Percentiles rank a stretch among this genome's conserved stretches.
These are phyloP conservation scores for Drosophila suzukii DNA, from an alignment of 1,140 invertebrate genomes.

Conservation along the genomic window DNA sequence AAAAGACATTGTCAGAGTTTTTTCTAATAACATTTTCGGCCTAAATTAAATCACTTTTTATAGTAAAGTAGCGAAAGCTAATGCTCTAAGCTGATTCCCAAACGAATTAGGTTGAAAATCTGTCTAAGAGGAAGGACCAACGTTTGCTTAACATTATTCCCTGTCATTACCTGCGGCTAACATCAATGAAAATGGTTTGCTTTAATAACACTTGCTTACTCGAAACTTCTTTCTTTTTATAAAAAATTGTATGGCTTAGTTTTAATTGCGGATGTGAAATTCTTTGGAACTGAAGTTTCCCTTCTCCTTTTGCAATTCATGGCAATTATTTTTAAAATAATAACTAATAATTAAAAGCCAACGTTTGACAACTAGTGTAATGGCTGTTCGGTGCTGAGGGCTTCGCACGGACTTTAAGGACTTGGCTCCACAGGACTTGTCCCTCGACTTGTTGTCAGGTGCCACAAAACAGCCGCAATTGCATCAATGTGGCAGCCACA, in stretches of 20 bases:
- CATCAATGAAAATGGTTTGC: constrained; percentile 6
- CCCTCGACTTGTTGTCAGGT: constrained; percentile 8
- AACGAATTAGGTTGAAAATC: constrained; percentile 14
- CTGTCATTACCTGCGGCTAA: not conserved
- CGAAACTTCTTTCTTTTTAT: not conserved
- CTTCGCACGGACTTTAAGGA: constrained; percentile 6
- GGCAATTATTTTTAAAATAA: no score
- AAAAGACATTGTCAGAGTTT: not conserved
- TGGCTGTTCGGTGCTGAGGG: constrained; percentile 19
- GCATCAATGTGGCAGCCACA: constrained; percentile 23
- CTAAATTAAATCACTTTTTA: not conserved
- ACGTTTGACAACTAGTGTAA: not conserved
- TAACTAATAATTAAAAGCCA: not conserved
- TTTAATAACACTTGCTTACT: not conserved
- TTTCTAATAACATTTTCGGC: not conserved
- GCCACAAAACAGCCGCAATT: constrained; percentile 32
- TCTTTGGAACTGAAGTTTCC: no score
- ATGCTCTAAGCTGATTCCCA: constrained; percentile 4
- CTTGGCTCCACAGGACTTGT: not conserved
- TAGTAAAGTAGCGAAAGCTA: not conserved
- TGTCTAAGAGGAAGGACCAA: not conserved
- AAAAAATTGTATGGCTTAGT: no score
- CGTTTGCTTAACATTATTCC: constrained; percentile 1
- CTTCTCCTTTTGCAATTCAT: no score
- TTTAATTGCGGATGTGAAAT: no score